Base-by-base conservation (phyloP, 2,797 vertebrate genomes). In the Chromobotia macracanthus region DNA sequence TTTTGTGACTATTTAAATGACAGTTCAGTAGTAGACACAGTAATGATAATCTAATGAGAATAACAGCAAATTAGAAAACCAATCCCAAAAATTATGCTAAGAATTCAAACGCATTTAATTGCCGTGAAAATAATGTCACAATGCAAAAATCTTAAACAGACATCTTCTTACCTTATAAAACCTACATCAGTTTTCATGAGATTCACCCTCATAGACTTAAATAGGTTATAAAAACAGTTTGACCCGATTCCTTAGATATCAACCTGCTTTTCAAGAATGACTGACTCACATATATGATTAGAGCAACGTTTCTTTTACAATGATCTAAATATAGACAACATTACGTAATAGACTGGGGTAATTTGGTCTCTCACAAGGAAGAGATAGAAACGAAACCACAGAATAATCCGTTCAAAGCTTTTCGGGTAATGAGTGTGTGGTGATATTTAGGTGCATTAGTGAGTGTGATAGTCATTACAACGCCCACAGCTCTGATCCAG, bases 401-500 rank as follows among this genome's bases (percentile, higher is more conserved):
- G 60, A 72, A 64, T 41, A 53, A 69, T 73, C 38, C 44, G 35
- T 48, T 6, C 15, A 68, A 68, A 64, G 75, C 65, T 55, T 38
- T 61, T 16, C 0, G 15, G 16, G 35, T 60, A 46, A 58, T 67
- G 56, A 73, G 67, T 21, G 68, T 68, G 51, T 51, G 71, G 66
- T 75, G 55, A 78, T 82, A 79, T 82, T 82, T 79, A 75, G 70
- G n/a, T 16, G 56, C 35, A 74, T 79, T 71, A 79, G 75, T 6
- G 11, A 35, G 76, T 48, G 75, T 81, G 55, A 68, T 48, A 38
- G 77, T 86, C 82, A 86, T 88, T 88, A 86, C 84, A 84, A 87
- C 88, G 72, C 87, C 87, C 86, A 86, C 87, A 53, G 46, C 67
- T 77, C 72, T 55, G 65, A 82, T 82, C 80, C 82, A 86, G 83